Conservation (phyloP, 2,888 invertebrate genomes). For the Drosophila mettleri region DNA sequence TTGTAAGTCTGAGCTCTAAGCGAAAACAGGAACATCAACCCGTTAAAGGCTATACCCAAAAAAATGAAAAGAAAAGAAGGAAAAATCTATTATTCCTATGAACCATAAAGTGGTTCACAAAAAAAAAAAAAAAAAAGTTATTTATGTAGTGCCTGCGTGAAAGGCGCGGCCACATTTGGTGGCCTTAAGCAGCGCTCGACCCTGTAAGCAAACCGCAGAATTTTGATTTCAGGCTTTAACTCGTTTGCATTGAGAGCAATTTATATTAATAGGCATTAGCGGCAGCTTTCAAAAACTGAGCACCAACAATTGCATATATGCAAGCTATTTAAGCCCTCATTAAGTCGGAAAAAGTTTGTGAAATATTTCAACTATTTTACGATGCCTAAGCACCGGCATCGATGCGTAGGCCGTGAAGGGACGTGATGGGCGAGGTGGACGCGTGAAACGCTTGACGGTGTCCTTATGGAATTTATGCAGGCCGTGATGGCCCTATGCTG, state of each 20-base stretch:
- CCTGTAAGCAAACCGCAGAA: neutral
- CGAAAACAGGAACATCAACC: constrained; percentile 10
- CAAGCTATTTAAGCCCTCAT: constrained; percentile 70
- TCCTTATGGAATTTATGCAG: constrained; percentile 70
- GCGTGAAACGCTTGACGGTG: constrained; percentile 37
- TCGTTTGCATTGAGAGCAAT: constrained; percentile 7
- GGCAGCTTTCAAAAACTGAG: constrained; percentile 17
- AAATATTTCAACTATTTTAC: constrained; percentile 71
- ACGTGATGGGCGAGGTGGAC: neutral
- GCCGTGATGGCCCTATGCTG: constrained; percentile 47
- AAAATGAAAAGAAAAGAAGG: no score
- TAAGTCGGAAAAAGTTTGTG: constrained; percentile 63
- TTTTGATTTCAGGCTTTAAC: constrained; percentile 9
- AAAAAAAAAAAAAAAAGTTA: constrained; percentile 6
- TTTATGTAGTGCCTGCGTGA: neutral
- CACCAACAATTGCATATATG: constrained; percentile 61
- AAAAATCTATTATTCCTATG: neutral
- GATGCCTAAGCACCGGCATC: constrained; percentile 61
- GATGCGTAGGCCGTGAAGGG: constrained; percentile 27
- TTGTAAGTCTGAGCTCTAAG: constrained; percentile 41
- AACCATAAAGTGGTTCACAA: constrained; percentile 3
- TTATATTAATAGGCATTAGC: constrained; percentile 13
- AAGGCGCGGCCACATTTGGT: neutral
- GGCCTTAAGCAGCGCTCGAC: neutral
- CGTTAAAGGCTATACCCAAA: neutral